phyloP scores from a whole-genome alignment of 2,113 vertebrate genomes.

The Hypomesus transpacificus region DNA sequence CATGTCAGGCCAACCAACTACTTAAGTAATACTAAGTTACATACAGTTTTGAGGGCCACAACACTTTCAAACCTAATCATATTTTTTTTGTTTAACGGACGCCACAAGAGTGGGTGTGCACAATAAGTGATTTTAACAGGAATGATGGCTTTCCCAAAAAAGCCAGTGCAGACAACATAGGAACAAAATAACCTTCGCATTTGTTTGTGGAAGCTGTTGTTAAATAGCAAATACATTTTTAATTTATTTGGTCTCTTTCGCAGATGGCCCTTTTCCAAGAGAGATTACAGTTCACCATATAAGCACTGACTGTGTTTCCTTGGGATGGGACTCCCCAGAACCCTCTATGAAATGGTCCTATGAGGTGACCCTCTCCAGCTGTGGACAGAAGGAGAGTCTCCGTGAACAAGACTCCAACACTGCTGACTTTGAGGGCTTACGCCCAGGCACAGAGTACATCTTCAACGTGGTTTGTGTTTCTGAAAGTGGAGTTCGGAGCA shows the following conservation, averaged over 20 bases:
- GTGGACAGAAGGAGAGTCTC: not conserved
- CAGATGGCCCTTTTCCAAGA: constrained; percentile 34
- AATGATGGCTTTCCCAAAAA: too few relatives aligned
- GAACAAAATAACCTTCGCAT: not conserved
- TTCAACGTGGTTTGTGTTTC: constrained; percentile 30
- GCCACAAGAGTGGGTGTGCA: too few relatives aligned
- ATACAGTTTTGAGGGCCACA: too few relatives aligned
- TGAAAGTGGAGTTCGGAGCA: constrained; percentile 27
- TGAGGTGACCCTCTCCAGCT: constrained; percentile 22
- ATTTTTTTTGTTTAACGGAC: not conserved
- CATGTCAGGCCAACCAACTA: too few relatives aligned
- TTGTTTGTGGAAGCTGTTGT: not conserved
- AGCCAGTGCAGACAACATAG: too few relatives aligned
- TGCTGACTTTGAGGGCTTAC: constrained; percentile 29
- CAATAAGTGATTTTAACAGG: too few relatives aligned
- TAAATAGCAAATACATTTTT: not conserved
- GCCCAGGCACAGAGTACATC: constrained; percentile 41
- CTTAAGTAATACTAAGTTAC: too few relatives aligned
- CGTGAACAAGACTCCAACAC: not conserved
- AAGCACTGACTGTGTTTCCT: constrained; percentile 25
- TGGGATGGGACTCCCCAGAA: constrained; percentile 18
- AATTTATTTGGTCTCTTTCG: not conserved
- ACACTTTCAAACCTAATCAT: too few relatives aligned
- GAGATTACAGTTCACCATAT: constrained; percentile 21
- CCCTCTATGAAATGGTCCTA: constrained; percentile 9